Conservation (phyloP, 2,888 invertebrate genomes). For the Sphaerophoria taeniata region DNA sequence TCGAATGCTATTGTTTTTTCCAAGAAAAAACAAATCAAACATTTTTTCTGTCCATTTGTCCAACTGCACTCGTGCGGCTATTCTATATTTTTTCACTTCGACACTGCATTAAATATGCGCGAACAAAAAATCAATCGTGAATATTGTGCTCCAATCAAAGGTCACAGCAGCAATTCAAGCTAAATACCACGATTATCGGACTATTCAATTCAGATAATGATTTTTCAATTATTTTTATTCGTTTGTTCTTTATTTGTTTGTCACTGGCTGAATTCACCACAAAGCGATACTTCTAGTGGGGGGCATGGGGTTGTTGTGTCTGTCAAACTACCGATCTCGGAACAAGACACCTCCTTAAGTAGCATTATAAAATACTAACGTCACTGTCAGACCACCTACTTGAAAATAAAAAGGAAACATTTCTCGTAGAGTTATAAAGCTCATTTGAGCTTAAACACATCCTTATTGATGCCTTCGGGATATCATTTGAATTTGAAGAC, state of each 20-base stretch:
- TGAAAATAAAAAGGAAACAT: not conserved
- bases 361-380: not conserved
- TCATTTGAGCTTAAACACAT: not conserved
- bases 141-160: constrained; percentile 37
- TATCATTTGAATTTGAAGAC: not conserved
- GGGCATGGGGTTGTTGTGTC: not conserved
- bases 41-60: constrained; percentile 8
- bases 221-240: not conserved
- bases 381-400: constrained; percentile 1
- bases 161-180: constrained; percentile 18
- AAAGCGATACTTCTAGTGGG: not conserved
- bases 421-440: not conserved
- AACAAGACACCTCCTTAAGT: not conserved
- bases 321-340: not conserved
- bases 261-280: not conserved
- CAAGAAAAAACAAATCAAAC: constrained; percentile 34
- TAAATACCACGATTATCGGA: constrained; percentile 10
- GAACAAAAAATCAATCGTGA: constrained; percentile 41
- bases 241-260: not conserved
- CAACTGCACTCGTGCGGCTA: constrained; percentile 3
- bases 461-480: not conserved
- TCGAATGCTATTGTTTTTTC: not conserved
- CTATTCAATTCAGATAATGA: constrained; percentile 17
- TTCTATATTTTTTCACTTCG: too few species aligned
- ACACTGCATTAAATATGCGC: constrained; percentile 7